Base-by-base conservation (phyloP, 2,113 vertebrate species). In the Desmodus rotundus region DNA sequence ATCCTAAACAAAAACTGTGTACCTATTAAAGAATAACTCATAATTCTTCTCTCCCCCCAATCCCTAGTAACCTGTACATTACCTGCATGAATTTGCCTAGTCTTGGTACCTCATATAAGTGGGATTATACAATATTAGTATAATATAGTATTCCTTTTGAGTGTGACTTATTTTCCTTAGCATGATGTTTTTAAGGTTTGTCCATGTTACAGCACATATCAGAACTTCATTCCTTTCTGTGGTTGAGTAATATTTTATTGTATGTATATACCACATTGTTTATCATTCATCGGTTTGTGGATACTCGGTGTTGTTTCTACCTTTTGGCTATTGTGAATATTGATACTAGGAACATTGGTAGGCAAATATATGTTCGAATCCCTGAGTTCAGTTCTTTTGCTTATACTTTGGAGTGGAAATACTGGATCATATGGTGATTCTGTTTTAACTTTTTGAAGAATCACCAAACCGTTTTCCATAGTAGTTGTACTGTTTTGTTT, bases 371-470 rank as follows among this genome's bases (percentile, higher is more conserved):
- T 91, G 12, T 86, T 89, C 43, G n/a, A 58, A 47, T 82, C 28
- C 58, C 41, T 50, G 47, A 28, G 76, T 93, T 94, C 68, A 77
- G 5, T 87, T 91, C 24, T 82, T 68, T 76, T 61, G 38, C 33
- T 22, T 38, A 22, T 74, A 58, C 38, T 41, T 86, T n/a, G 65
- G 73, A 61, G 11, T 82, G 58, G 58, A 68, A 68, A 68, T 94
- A 33, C 45, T 90, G 56, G 72, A 47, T 74, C 81, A 58, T 56
- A 24, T 41, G 20, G 45, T 91, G 47, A 76, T 93, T 76, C 50
- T 68, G 5, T 93, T 95, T 95, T 76, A 90, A 67, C 31, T 95
- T 94, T 78, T 96, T 67, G 50, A 80, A 89, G 19, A 82, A 72
- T n/a, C 4, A 19, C 11, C 33, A 54, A n/a, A 84, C 38, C 45